Base-by-base conservation (phyloP, 2,797 vertebrate species). In the Coregonus suidteri region DNA sequence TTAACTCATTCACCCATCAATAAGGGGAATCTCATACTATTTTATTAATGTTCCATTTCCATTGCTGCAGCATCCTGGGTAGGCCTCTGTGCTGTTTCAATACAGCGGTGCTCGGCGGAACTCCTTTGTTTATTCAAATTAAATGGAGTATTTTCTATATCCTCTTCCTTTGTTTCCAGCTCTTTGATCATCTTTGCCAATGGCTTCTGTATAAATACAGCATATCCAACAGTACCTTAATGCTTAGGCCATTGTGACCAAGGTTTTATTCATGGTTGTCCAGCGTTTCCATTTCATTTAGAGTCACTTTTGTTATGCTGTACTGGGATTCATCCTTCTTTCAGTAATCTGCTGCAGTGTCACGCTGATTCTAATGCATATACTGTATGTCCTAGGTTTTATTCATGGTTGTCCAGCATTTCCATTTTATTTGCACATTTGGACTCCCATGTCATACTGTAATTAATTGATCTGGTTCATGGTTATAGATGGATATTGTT, bases 401-500 rank as follows among this genome's bases (percentile, higher is more conserved):
- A 47, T 41, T 20, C 6, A 41, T 70, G 34, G 35, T 18, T 16
- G 16, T 3, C 7, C 18, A 15, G 16, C 66, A 35, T 35, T 68
- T 68, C 34, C 18, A 20, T 70, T 3, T 51, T 5, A 70, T 70
- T 7, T 64, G 15, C 16, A 54, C 53, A 35, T 35, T 53, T 34
- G 7, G 15, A 74, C 54, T n/a, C 35, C 18, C 18, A 35, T 72
- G 75, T 66, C 77, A 80, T 71, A 52, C 53, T 66, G 67, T 25
- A 41, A 62, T 47, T 47, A 11, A 87, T 79, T 77, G 72, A 84
- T 76, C 0, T 13, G 7, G 72, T 84, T 71, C 77, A 74, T 66
- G 59, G 71, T 71, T 62, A 1, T 54, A 72, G 66, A 82, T 67
- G 65, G 59, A 78, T 75, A 75, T 77, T 75, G 76, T 79, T 78